Evolutionary conservation across 2,797 vertebrate genomes (phyloP).

Genomic region (Sebastes hubbsi): DNA sequence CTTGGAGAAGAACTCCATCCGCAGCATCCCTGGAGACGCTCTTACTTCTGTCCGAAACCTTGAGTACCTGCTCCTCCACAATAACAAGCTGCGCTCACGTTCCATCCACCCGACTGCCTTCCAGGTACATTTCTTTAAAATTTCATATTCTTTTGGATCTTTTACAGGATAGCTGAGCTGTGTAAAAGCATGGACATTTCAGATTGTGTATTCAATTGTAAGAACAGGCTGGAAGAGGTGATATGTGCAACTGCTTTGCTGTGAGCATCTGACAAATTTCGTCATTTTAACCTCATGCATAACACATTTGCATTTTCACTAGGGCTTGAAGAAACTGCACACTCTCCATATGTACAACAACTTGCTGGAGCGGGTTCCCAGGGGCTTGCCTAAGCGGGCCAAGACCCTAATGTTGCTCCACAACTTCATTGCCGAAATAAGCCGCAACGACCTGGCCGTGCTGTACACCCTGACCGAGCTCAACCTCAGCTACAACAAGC

Average conservation of each 20-base stretch:
- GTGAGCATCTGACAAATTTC: background rate
- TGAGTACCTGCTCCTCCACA: conserved; percentile 96
- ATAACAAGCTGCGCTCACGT: conserved; percentile 91
- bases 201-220: background rate
- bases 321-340: conserved; percentile 96
- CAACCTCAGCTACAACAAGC: conserved; percentile 97
- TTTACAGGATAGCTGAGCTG: background rate
- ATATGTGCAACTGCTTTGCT: background rate
- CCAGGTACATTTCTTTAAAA: conserved; percentile 57
- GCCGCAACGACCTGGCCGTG: conserved; percentile 90
- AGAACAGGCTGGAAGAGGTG: background rate
- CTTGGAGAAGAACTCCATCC: conserved; percentile 94
- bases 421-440: conserved; percentile 91
- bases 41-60: conserved; percentile 90
- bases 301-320: background rate
- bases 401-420: conserved; percentile 97
- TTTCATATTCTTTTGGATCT: background rate
- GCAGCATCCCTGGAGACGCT: conserved; percentile 86
- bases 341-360: conserved; percentile 98
- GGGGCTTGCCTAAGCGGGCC: conserved; percentile 91
- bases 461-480: conserved; percentile 94
- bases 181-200: background rate
- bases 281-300: background rate
- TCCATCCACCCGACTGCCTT: conserved; percentile 92
- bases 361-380: conserved; percentile 90